phyloP scores from a whole-genome alignment of 2,797 vertebrate species.

The Ctenochaetus hawaiiensis region DNA sequence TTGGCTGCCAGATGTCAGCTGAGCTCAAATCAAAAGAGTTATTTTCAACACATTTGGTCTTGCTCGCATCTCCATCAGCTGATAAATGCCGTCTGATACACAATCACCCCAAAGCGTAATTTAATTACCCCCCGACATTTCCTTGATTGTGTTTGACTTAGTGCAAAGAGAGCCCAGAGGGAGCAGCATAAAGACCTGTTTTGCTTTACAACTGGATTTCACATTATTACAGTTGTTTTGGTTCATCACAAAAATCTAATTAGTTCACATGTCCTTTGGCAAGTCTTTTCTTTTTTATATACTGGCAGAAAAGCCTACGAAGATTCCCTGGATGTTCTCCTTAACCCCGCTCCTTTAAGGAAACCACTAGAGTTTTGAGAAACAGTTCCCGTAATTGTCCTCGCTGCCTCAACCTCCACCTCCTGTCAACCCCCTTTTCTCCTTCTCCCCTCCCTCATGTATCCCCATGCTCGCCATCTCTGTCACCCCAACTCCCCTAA shows the following conservation, averaged over 20 bases:
- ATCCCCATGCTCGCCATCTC: constrained; percentile 54
- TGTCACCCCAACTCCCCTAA: constrained; percentile 66
- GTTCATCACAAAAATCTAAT: constrained; percentile 69
- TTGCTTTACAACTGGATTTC: constrained; percentile 65
- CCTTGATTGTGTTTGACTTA: constrained; percentile 57
- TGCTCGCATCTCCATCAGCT: constrained; percentile 54
- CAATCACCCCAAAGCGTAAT: constrained; percentile 64
- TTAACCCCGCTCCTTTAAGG: constrained; percentile 31
- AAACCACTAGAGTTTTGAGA: constrained; percentile 59
- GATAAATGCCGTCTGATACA: constrained; percentile 59
- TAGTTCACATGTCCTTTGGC: constrained; percentile 54
- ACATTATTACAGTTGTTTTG: constrained; percentile 72
- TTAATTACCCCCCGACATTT: constrained; percentile 54
- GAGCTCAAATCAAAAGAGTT: constrained; percentile 36
- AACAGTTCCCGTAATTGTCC: constrained; percentile 62
- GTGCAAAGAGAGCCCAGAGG: constrained; percentile 53
- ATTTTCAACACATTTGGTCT: constrained; percentile 36
- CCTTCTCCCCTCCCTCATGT: constrained; percentile 31
- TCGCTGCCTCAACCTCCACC: constrained; percentile 52
- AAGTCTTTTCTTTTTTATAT: constrained; percentile 27
- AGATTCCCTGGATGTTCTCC: constrained; percentile 32
- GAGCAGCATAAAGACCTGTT: constrained; percentile 53
- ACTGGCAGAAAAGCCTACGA: constrained; percentile 15
- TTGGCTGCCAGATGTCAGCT: constrained; percentile 33
- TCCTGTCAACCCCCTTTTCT: constrained; percentile 27